These are phyloP conservation scores for Varanus salvator DNA, from an alignment of 2,113 vertebrate genomes.

Conservation along the genomic window DNA sequence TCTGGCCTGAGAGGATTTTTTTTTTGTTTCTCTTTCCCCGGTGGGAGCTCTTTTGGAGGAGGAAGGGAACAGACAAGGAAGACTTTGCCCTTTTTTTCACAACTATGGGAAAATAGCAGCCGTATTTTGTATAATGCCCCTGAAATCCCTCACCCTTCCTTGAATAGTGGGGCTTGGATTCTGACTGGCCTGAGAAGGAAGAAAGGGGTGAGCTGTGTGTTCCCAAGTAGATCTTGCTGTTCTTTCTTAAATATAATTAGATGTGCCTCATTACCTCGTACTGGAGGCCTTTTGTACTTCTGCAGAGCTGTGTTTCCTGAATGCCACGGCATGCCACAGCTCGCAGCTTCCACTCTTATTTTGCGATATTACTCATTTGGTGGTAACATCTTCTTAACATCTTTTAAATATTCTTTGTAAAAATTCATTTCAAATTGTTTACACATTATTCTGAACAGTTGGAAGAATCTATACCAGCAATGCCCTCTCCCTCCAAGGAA, in stretches of 20 bases:
- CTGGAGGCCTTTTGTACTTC: slow-evolving; percentile 80
- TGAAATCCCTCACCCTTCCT: slow-evolving; percentile 87
- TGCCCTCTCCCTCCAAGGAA: not conserved
- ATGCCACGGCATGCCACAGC: slow-evolving; percentile 51
- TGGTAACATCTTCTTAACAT: slow-evolving; percentile 58
- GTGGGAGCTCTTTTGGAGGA: slow-evolving; percentile 65
- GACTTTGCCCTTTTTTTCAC: slow-evolving; percentile 73
- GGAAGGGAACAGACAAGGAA: slow-evolving; percentile 69
- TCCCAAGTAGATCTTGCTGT: slow-evolving; percentile 74
- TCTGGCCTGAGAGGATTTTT: slow-evolving; percentile 57
- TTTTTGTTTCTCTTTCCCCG: slow-evolving; percentile 59
- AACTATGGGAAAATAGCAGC: slow-evolving; percentile 93
- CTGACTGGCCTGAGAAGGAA: slow-evolving; percentile 74
- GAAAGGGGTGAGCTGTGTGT: slow-evolving; percentile 60
- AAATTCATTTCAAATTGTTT: slow-evolving; percentile 56
- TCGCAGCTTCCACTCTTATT: slow-evolving; percentile 58
- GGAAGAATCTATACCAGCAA: not conserved
- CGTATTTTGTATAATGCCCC: slow-evolving; percentile 88
- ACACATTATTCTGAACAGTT: slow-evolving; percentile 64
- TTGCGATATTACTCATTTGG: slow-evolving; percentile 58
- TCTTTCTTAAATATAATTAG: slow-evolving; percentile 83
- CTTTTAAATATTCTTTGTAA: slow-evolving; percentile 49
- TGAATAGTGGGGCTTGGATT: slow-evolving; percentile 73
- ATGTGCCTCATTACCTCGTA: slow-evolving; percentile 81
- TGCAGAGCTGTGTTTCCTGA: slow-evolving; percentile 70